phyloP scores from a whole-genome alignment of 2,888 invertebrate species.

The Plusia festucae region DNA sequence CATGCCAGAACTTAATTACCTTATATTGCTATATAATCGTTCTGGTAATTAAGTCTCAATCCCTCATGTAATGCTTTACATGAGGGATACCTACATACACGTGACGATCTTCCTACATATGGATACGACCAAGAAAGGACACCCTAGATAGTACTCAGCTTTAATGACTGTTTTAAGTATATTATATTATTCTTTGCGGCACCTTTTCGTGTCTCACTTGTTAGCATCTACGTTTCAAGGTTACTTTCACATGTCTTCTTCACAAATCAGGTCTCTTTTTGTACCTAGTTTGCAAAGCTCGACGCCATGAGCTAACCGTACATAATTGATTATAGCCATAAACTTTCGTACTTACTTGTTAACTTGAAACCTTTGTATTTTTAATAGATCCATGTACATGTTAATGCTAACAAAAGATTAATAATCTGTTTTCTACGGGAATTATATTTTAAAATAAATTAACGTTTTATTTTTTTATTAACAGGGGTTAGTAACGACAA shows the following conservation, averaged over 20 bases:
- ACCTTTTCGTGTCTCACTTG: neutral
- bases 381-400: neutral
- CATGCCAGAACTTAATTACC: constrained; percentile 12
- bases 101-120: too few relatives aligned
- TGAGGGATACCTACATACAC: too few relatives aligned
- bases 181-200: neutral
- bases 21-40: too few relatives aligned
- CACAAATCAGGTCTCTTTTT: too few relatives aligned
- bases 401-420: neutral
- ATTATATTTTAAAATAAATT: neutral
- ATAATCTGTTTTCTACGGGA: neutral
- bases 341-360: neutral
- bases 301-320: neutral
- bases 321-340: neutral
- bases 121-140: too few relatives aligned
- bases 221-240: constrained; percentile 12
- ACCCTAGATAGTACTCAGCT: too few relatives aligned
- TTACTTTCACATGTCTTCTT: constrained; percentile 13
- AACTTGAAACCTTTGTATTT: neutral
- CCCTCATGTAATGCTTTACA: too few relatives aligned
- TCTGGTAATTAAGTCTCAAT: too few relatives aligned
- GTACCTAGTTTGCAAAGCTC: constrained; percentile 9
- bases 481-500: constrained; percentile 77
- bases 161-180: too few relatives aligned
- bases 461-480: constrained; percentile 46